Percentiles rank a stretch among this genome's conserved stretches.
These are phyloP conservation scores for Uria lomvia DNA, from an alignment of 2,113 vertebrate species.

Conservation along the genomic window DNA sequence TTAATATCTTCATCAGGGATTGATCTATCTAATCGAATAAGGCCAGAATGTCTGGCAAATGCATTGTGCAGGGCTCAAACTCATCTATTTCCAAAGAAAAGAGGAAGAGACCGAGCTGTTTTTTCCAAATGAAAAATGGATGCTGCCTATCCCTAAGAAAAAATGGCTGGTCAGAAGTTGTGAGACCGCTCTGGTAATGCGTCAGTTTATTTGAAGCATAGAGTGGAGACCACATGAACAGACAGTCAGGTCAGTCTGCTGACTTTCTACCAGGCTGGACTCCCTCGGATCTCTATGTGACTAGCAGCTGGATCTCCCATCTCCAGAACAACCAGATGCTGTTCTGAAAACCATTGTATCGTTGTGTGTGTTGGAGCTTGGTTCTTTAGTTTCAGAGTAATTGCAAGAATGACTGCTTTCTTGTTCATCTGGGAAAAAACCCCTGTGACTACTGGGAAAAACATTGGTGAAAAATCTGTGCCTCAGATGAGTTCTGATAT, in stretches of 20 bases:
- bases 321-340: not conserved
- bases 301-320: not conserved
- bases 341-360: not conserved
- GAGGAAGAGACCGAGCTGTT: not conserved
- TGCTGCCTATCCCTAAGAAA: not conserved
- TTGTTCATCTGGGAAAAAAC: not conserved
- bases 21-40: not conserved
- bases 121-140: not conserved
- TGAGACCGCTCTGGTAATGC: not conserved
- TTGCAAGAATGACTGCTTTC: not conserved
- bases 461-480: not conserved
- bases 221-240: not conserved
- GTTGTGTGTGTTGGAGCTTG: not conserved
- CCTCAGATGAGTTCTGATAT: not conserved
- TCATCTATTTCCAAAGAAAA: not conserved
- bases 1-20: not conserved
- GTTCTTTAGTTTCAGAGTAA: not conserved
- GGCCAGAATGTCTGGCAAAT: not conserved
- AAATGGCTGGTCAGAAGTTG: not conserved
- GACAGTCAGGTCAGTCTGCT: not conserved
- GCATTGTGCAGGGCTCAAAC: not conserved
- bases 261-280: not conserved
- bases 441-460: not conserved
- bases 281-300: not conserved
- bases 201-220: not conserved